A percentile compares a stretch with the other conserved stretches of the same genome.
Conservation (phyloP, 92 coral and sea anemone species). For the Heliopora coerulea region DNA sequence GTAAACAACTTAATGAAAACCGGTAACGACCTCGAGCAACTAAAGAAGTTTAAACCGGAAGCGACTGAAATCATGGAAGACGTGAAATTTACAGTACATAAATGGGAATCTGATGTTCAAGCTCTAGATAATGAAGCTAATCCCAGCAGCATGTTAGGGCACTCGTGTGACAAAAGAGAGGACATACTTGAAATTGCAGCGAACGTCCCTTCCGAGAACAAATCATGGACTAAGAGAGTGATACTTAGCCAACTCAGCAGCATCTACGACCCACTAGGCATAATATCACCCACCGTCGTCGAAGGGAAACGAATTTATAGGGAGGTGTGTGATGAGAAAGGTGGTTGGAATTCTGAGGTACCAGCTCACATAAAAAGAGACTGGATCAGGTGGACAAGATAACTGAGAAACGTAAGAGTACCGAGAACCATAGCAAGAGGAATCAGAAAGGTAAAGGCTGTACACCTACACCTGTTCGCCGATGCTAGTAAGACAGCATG, state of each 20-base stretch:
- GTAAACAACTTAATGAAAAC: conserved; percentile 52
- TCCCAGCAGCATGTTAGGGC: conserved; percentile 42
- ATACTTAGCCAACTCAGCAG: conserved; percentile 13
- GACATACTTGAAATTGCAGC: conserved; percentile 7
- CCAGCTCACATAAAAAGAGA: background rate
- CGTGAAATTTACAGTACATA: conserved; percentile 40
- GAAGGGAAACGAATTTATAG: conserved; percentile 32
- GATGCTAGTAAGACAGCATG: conserved; percentile 52
- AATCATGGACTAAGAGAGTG: conserved; percentile 6
- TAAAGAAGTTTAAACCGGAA: conserved; percentile 16
- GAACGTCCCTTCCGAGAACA: background rate
- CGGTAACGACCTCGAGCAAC: conserved; percentile 8
- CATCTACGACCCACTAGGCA: no score
- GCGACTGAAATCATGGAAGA: conserved; percentile 15
- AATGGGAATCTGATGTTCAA: conserved; percentile 40
- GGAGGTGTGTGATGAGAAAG: conserved; percentile 36
- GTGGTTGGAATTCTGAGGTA: conserved; percentile 41
- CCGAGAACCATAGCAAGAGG: conserved; percentile 23
- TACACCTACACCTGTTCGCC: conserved; percentile 50
- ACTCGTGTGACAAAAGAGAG: conserved; percentile 29
- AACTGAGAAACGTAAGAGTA: conserved; percentile 8
- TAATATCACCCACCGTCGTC: conserved; percentile 26
- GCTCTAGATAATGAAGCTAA: conserved; percentile 24
- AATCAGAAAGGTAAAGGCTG: conserved; percentile 13
- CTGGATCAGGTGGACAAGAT: conserved; percentile 25